Conservation (phyloP, 2,888 invertebrate genomes). For the Aporophyla lueneburgensis region DNA sequence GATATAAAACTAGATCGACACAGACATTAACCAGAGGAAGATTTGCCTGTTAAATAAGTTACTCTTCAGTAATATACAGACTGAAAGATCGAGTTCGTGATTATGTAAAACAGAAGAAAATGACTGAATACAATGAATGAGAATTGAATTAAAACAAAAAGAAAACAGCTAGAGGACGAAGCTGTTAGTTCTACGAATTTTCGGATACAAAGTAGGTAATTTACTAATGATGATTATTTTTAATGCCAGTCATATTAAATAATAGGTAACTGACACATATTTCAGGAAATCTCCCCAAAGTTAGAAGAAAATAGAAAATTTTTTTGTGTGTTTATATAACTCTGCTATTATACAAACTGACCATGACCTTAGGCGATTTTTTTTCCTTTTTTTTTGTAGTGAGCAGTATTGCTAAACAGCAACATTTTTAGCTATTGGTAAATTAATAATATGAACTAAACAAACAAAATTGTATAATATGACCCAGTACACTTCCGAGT, state of each 20-base stretch:
- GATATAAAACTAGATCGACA: conserved; percentile 6
- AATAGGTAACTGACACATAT: not conserved
- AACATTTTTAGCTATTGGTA: not conserved
- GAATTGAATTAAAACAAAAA: not conserved
- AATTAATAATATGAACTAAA: not conserved
- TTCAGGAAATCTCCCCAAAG: not conserved
- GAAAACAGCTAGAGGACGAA: not conserved
- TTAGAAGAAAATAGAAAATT: not conserved
- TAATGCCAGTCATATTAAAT: not conserved
- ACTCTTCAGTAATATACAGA: not conserved
- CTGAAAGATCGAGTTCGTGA: not conserved
- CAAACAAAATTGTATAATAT: conserved; percentile 23
- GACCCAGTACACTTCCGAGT: conserved; percentile 60
- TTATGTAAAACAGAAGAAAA: not conserved
- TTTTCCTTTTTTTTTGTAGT: not conserved
- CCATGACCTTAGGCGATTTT: not conserved
- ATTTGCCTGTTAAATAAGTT: not conserved
- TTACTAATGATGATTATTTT: not conserved
- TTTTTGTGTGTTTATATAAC: not conserved
- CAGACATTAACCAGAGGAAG: not conserved
- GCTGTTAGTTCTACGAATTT: not conserved
- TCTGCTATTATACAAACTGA: not conserved
- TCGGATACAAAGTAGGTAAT: not conserved
- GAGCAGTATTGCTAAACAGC: not conserved
- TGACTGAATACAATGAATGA: not conserved